Conservation (phyloP, 1,140 invertebrate genomes). For the Aricia agestis region DNA sequence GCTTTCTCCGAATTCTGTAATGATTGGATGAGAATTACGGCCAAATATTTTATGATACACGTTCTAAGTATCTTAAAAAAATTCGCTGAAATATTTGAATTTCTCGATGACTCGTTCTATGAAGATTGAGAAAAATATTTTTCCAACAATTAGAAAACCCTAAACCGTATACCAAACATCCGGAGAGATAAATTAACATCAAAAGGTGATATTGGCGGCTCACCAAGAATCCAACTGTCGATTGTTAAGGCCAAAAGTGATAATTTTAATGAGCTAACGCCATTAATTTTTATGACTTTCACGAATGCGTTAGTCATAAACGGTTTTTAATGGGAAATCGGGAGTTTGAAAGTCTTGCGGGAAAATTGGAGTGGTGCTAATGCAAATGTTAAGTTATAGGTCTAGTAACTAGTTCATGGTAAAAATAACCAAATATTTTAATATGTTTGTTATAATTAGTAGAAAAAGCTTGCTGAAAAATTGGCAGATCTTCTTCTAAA, state of each 20-base stretch:
- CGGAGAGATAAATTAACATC: slow-evolving; percentile 9
- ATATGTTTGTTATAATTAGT: too few species aligned
- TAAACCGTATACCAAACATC: neutral
- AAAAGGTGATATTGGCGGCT: neutral
- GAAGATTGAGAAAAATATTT: neutral
- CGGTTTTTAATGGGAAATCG: neutral
- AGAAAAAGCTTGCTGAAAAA: too few species aligned
- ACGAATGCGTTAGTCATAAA: slow-evolving; percentile 7
- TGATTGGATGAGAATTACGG: neutral
- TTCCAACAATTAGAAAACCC: neutral
- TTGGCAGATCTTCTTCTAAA: too few species aligned
- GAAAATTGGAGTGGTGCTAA: too few species aligned
- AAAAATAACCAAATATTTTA: too few species aligned
- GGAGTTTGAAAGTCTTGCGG: neutral
- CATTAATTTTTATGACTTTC: slow-evolving; percentile 11
- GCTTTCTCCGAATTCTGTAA: neutral
- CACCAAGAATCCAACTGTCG: slow-evolving; percentile 1
- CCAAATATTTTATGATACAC: neutral
- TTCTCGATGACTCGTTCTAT: neutral
- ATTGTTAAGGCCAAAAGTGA: slow-evolving; percentile 3
- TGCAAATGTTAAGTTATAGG: too few species aligned
- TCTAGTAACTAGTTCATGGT: too few species aligned
- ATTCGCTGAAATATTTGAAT: neutral
- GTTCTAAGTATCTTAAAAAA: neutral
- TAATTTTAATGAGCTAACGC: neutral